phyloP scores from a whole-genome alignment of 2,888 invertebrate genomes.

The Pyrrhosoma nymphula region DNA sequence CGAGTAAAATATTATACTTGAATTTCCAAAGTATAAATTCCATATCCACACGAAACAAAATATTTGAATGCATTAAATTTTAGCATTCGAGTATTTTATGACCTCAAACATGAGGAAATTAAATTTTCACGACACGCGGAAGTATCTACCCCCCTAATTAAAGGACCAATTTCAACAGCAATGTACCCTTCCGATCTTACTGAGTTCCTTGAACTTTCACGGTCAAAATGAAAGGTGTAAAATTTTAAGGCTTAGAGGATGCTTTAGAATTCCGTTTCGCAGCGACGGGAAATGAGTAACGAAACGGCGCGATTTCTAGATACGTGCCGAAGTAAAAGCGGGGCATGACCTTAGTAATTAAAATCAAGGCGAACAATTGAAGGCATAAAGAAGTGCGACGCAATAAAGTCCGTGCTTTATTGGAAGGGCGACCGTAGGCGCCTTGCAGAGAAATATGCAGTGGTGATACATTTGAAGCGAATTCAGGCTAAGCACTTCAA shows the following conservation, averaged over 20 bases:
- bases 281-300: background rate
- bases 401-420: background rate
- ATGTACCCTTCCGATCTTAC: background rate
- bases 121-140: background rate
- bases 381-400: background rate
- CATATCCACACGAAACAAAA: no score
- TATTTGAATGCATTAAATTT: no score
- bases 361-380: background rate
- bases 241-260: background rate
- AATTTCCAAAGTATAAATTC: no score
- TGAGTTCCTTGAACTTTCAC: background rate
- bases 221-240: conserved; percentile 43
- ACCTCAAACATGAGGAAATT: background rate
- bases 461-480: background rate
- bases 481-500: background rate
- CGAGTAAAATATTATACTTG: no score
- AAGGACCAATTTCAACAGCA: background rate
- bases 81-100: no score
- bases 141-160: background rate
- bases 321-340: background rate
- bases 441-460: background rate
- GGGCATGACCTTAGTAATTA: background rate
- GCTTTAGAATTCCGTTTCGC: background rate
- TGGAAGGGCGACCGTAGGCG: background rate
- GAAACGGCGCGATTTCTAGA: background rate